Evolutionary conservation across 2,888 invertebrate species (phyloP).

Genomic region (Patella depressa): DNA sequence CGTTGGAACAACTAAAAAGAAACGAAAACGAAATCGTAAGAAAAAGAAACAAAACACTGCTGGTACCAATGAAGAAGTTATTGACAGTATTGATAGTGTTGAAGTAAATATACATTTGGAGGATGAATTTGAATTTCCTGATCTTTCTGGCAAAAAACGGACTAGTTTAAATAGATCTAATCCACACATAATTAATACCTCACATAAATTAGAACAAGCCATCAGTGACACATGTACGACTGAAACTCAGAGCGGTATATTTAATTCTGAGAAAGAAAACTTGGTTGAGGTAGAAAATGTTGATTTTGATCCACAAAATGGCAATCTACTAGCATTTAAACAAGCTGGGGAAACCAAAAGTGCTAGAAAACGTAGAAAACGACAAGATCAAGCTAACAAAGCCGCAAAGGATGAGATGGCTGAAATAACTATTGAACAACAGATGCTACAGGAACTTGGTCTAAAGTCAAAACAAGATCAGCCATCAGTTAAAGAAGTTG

Average conservation of each 20-base stretch:
- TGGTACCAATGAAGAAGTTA: not conserved
- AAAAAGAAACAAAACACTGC: not conserved
- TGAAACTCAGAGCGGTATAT: too few relatives aligned
- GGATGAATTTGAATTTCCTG: constrained; percentile 1
- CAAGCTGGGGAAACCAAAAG: constrained; percentile 39
- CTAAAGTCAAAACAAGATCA: constrained; percentile 55
- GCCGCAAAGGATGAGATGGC: constrained; percentile 69
- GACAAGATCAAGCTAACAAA: constrained; percentile 65
- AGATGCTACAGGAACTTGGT: constrained; percentile 59
- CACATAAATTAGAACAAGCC: too few relatives aligned
- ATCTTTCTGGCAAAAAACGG: not conserved
- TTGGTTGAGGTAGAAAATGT: not conserved
- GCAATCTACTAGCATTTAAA: not conserved
- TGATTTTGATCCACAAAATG: too few relatives aligned
- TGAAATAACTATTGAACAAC: constrained; percentile 69
- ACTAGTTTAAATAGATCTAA: too few relatives aligned
- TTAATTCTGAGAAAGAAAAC: not conserved
- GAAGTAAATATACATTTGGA: not conserved
- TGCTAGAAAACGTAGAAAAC: constrained; percentile 61
- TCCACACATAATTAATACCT: too few relatives aligned
- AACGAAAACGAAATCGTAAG: not conserved
- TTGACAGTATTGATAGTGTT: not conserved
- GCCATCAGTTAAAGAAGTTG: constrained; percentile 76
- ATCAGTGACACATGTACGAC: too few relatives aligned
- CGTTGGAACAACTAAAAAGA: not conserved